These are phyloP conservation scores for Diabrotica virgifera DNA, from an alignment of 1,140 invertebrate genomes.

Conservation along the genomic window DNA sequence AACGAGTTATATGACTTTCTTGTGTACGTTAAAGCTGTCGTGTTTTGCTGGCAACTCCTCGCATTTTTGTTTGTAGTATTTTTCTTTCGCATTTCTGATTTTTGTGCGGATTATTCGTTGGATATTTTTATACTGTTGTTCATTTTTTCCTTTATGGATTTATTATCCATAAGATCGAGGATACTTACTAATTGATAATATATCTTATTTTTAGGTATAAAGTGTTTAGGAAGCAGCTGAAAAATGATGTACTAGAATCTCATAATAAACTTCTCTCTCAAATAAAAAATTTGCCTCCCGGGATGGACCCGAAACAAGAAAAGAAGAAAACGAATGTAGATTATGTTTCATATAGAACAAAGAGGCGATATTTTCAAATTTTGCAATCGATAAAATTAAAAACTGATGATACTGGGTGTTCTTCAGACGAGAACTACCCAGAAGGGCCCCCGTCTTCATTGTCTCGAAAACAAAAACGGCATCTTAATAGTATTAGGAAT, in stretches of 20 bases:
- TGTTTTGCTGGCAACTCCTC: too few relatives aligned
- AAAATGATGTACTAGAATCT: conserved; percentile 62
- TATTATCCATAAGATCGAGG: too few relatives aligned
- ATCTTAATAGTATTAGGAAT: conserved; percentile 47
- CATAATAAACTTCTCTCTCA: conserved; percentile 63
- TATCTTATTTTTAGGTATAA: conserved; percentile 31
- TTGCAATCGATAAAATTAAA: conserved; percentile 53
- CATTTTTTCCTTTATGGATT: too few relatives aligned
- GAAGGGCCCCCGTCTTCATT: conserved; percentile 57
- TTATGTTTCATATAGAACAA: conserved; percentile 50
- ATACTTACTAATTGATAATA: conserved; percentile 38
- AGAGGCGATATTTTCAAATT: conserved; percentile 55
- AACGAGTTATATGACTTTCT: too few relatives aligned
- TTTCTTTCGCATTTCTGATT: too few relatives aligned
- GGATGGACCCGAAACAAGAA: conserved; percentile 50
- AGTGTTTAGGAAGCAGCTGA: conserved; percentile 56
- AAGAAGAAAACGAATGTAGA: conserved; percentile 41
- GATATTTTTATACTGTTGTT: too few relatives aligned
- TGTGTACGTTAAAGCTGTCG: too few relatives aligned
- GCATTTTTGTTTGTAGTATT: too few relatives aligned
- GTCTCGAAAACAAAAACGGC: conserved; percentile 53
- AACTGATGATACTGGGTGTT: conserved; percentile 61
- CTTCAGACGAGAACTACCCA: conserved; percentile 69
- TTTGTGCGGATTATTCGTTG: too few relatives aligned
- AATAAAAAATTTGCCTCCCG: conserved; percentile 55